Base-by-base conservation (phyloP, 2,888 invertebrate species). In the Platycheirus rosarum region DNA sequence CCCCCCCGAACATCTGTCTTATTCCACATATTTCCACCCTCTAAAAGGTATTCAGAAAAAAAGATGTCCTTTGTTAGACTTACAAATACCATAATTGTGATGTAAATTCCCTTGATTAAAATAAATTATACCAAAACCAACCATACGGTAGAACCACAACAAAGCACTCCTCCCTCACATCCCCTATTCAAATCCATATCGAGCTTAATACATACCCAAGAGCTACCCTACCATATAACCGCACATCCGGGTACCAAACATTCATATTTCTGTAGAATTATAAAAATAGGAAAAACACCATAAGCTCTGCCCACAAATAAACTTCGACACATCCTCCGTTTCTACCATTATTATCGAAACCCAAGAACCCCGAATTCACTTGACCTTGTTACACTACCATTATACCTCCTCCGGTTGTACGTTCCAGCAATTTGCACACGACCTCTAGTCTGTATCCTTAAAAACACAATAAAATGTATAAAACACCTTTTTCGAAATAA, bases 361-460 rank as follows among this genome's bases (percentile, higher is more conserved):
- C n/a, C n/a, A n/a, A 16, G 23, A 46, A 32, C 32, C 62, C 53
- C 62, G 62, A 73, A 74, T 74, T 69, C 29, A 79, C 57, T 65
- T 79, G 75, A 79, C 79, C 79, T 75, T 69, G 49, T 29, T 29
- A 35, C 57, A 60, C 55, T 32, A 32, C 48, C 42, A 65, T 65
- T 29, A 18, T n/a, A 53, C 26, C 51, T 23, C 53, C 11, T 37
- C 55, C 53, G 53, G 60, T 42, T n/a, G 29, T 29, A 60, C 18
- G 13, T 18, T 44, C 44, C n/a, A 53, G 18, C 23, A 23, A 53
- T 13, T 29, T 42, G 9, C 16, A 42, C 7, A 57, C 26, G 16
- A n/a, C 16, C 9, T 11, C 35, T n/a, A 23, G 29, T 2, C n/a
- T n/a, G n/a, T n/a, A n/a, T 9, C 11, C 11, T 2, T 0, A 5